Evolutionary conservation across 2,888 invertebrate species (phyloP).

Genomic region (Chirona hameri): DNA sequence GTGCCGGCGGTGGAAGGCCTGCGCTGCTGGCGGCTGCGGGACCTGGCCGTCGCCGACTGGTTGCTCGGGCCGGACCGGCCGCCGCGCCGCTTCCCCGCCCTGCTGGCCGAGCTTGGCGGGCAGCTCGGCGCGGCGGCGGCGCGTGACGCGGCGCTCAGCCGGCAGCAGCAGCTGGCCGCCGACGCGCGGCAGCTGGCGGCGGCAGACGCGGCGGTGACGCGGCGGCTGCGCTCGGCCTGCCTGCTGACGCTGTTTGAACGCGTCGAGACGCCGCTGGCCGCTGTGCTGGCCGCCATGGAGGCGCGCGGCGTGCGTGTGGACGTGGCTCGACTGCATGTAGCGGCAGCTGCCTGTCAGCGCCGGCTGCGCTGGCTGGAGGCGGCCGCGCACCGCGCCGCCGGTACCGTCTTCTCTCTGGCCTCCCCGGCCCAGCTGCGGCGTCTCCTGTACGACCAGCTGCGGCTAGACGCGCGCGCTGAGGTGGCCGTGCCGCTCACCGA

Average conservation of each 20-base stretch:
- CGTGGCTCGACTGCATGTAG: slow-evolving; percentile 31
- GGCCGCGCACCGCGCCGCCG: slow-evolving; percentile 34
- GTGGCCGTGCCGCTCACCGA: slow-evolving; percentile 34
- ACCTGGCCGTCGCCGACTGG: slow-evolving; percentile 34
- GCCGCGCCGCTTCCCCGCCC: slow-evolving; percentile 33
- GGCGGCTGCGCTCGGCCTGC: neutral
- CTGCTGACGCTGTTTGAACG: slow-evolving; percentile 2
- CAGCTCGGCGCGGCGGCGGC: slow-evolving; percentile 4
- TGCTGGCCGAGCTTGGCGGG: neutral
- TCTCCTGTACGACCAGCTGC: slow-evolving; percentile 36
- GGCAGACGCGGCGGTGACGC: neutral
- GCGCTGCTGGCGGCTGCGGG: neutral
- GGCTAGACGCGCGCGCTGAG: slow-evolving; percentile 32
- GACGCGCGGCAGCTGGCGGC: neutral
- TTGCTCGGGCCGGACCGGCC: slow-evolving; percentile 37
- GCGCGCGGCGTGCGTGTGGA: slow-evolving; percentile 35
- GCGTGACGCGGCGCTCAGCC: neutral
- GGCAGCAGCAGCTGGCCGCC: slow-evolving; percentile 13
- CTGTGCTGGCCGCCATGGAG: slow-evolving; percentile 35
- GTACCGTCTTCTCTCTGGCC: slow-evolving; percentile 33
- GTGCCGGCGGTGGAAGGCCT: neutral
- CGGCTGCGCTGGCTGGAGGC: slow-evolving; percentile 34
- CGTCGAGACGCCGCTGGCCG: neutral
- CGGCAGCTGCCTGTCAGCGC: slow-evolving; percentile 31
- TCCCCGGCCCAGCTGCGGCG: slow-evolving; percentile 36